Base-by-base conservation (phyloP, 2,797 vertebrate genomes). In the Microctenopoma steveboyesi region DNA sequence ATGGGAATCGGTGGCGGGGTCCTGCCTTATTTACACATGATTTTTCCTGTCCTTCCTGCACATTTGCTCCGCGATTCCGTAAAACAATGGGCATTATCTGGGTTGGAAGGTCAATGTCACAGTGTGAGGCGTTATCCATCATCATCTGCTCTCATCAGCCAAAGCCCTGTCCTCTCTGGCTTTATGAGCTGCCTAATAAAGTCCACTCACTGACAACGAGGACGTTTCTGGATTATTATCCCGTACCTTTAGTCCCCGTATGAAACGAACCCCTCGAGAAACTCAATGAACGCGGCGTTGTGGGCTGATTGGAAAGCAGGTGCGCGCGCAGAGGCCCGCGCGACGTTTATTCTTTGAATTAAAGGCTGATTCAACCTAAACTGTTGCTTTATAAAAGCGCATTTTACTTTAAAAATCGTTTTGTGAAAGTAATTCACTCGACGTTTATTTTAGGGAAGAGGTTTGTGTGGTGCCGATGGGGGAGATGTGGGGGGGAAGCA, bases 61-160 rank as follows among this genome's bases (percentile, higher is more conserved):
- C 88, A 86, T 92, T 92, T 90, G 90, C 92, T 83, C 81, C 83
- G 90, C 83, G 86, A 92, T 87, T 92, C 94, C 78, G 82, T 89
- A 83, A 94, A 96, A 97, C 96, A 97, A 97, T 96, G 89, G 95
- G 82, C 91, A 95, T 97, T 96, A 96, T 97, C 95, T 95, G 88
- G 93, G 94, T 93, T 94, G 93, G 94, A 95, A 95, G 96, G 95
- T 96, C 96, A 97, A 94, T 96, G 96, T 96, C 96, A 95, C 93
- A 89, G 92, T 83, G 87, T 70, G 87, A 92, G 93, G 93, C 89
- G 89, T 93, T 83, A 96, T 96, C 94, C 92, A 95, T 97, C 96
- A 95, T 93, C 92, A 93, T 94, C 92, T 92, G 88, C 92, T 94
- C 92, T 78, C 88, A 89, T 91, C 85, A 89, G 79, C 72, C 85